Evolutionary conservation across 2,888 invertebrate species (phyloP).

Genomic region (Pseudanteris insignis): DNA sequence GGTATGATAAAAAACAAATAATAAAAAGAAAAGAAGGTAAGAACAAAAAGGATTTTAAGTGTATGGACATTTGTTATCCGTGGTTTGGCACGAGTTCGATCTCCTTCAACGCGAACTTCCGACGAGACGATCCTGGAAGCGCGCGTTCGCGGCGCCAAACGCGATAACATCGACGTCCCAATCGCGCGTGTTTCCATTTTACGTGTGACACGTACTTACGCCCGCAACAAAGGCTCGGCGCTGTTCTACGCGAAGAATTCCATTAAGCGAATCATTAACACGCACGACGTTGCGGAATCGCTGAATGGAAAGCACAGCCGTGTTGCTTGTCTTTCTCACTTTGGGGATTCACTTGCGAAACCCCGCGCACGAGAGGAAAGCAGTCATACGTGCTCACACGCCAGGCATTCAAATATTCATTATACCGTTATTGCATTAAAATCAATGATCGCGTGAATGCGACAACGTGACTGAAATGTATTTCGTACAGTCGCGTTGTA

Average conservation of each 20-base stretch:
- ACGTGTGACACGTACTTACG: slow-evolving; percentile 46
- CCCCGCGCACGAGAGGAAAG: background rate
- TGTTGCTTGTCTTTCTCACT: slow-evolving; percentile 38
- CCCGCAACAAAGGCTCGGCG: slow-evolving; percentile 24
- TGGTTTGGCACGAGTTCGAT: slow-evolving; percentile 54
- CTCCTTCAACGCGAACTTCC: slow-evolving; percentile 55
- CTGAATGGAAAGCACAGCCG: slow-evolving; percentile 21
- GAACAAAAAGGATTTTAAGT: slow-evolving; percentile 34
- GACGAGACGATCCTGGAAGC: slow-evolving; percentile 49
- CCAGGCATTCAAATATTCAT: slow-evolving; percentile 14
- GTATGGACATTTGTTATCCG: slow-evolving; percentile 28
- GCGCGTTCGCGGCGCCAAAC: slow-evolving; percentile 51
- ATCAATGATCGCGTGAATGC: slow-evolving; percentile 7
- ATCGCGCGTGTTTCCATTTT: slow-evolving; percentile 58
- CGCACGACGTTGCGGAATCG: slow-evolving; percentile 21
- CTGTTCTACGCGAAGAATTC: slow-evolving; percentile 30
- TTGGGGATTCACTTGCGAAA: slow-evolving; percentile 18
- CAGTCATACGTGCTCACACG: slow-evolving; percentile 3
- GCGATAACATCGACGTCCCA: slow-evolving; percentile 52
- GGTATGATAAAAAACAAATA: slow-evolving; percentile 20
- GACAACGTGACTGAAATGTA: too few relatives aligned
- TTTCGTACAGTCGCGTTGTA: too few relatives aligned
- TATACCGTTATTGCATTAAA: slow-evolving; percentile 20
- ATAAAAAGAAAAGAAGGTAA: too few relatives aligned
- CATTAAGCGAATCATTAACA: slow-evolving; percentile 42